phyloP scores from a whole-genome alignment of 1,140 invertebrate species.

The Bombus sylvicola region DNA sequence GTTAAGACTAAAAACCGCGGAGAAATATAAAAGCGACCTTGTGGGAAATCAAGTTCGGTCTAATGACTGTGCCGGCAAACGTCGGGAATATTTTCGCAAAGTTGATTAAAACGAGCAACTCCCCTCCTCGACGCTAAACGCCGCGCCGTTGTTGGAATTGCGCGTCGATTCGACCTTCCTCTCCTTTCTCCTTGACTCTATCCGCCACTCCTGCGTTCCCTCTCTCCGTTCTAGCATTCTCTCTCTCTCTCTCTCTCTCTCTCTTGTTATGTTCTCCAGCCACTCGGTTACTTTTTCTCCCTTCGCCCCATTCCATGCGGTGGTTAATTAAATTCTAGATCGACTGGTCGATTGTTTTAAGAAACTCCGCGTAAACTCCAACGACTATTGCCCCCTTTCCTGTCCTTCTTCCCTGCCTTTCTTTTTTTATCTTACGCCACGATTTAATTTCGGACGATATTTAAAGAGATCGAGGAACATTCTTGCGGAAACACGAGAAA shows the following conservation, averaged over 20 bases:
- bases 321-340: conserved; percentile 39
- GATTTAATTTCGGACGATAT: neutral
- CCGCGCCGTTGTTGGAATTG: conserved; percentile 30
- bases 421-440: neutral
- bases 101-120: conserved; percentile 66
- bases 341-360: conserved; percentile 11
- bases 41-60: conserved; percentile 63
- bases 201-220: neutral
- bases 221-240: neutral
- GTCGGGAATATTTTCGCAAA: conserved; percentile 61
- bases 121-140: conserved; percentile 31
- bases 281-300: conserved; percentile 33
- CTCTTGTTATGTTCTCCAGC: conserved; percentile 20
- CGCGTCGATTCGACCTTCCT: neutral
- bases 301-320: neutral
- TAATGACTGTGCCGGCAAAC: conserved; percentile 43
- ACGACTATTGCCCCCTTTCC: neutral
- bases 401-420: neutral
- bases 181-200: neutral
- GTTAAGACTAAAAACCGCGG: conserved; percentile 19
- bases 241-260: neutral
- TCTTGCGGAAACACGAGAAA: neutral
- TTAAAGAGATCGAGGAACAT: neutral
- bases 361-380: neutral
- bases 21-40: conserved; percentile 50